Evolutionary conservation across 2,888 invertebrate species (phyloP), one percentile per base, ranked within the genome.

Genomic region (Sympetrum striolatum): DNA sequence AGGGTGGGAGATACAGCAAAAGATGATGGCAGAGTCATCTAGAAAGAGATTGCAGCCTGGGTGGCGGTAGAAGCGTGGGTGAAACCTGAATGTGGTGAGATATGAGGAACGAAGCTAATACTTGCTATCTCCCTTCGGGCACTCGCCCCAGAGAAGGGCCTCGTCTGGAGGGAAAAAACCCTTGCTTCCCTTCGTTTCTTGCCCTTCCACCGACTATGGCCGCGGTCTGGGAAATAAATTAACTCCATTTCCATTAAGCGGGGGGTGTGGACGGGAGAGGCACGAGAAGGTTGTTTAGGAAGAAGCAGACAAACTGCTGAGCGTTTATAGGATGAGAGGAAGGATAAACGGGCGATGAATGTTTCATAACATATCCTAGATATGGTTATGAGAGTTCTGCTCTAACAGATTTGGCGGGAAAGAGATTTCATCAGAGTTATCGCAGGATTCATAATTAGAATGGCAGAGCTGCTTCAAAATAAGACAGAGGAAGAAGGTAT

Each of bases 51-150:
- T 58, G 58, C 58, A 81, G 81, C 81, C 25, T 44, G 44, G 81
- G 48, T 44, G 81, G 44, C 25, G 15, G 48, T 22, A 25, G 10
- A 81, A 25, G 48, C 18, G 58, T 8, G 82, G 58, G 82, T 58
- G 82, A 39, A 60, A 39, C 86, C n/a, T 58, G 86, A 60, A 60
- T 60, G 86, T 37, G 37, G 60, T 37, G 86, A 86, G 86, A 86
- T 86, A 86, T 86, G 86, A 86, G 86, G 39, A 64, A 48, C 86
- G 86, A 37, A 60, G 86, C 86, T 86, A 86, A 86, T 86, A 86
- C 86, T 58, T 60, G 86, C 86, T 60, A 86, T 86, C 86, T 86
- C 86, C 64, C 86, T 60, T 35, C 37, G 15, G 64, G 86, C 86
- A 86, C 86, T 64, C 86, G 58, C 58, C 82, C 25, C 12, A 31